phyloP scores from a whole-genome alignment of 2,888 invertebrate genomes.

The Patella ulyssiponensis region DNA sequence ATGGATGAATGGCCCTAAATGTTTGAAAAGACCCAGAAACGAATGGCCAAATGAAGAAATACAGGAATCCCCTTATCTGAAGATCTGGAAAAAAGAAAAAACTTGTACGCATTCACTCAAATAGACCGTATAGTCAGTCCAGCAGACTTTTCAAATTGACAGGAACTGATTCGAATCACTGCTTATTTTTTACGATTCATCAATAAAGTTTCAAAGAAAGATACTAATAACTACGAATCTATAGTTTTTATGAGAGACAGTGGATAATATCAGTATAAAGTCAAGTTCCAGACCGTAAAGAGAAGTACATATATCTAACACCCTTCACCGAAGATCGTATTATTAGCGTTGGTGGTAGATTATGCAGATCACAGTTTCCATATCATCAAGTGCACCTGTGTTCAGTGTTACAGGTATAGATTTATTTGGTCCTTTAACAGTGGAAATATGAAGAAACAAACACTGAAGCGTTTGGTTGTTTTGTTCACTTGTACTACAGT shows the following conservation, averaged over 20 bases:
- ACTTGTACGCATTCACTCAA: neutral
- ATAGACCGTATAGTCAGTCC: conserved; percentile 3
- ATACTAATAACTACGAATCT: neutral
- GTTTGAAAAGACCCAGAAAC: conserved; percentile 6
- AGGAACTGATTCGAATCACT: conserved; percentile 16
- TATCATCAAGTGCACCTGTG: too few species aligned
- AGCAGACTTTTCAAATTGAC: conserved; percentile 11
- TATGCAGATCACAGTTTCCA: too few species aligned
- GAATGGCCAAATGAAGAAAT: conserved; percentile 11
- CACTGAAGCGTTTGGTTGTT: conserved; percentile 15
- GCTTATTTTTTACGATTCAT: conserved; percentile 21
- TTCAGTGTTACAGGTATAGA: conserved; percentile 23
- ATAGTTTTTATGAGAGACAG: conserved; percentile 1
- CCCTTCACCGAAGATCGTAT: too few species aligned
- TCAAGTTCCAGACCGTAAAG: conserved; percentile 4
- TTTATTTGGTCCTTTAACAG: conserved; percentile 25
- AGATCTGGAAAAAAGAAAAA: conserved; percentile 5
- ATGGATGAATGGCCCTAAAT: too few species aligned
- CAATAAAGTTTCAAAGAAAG: neutral
- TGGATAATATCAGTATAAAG: conserved; percentile 16
- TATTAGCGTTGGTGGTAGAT: too few species aligned
- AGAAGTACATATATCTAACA: conserved; percentile 12
- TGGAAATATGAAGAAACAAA: conserved; percentile 12
- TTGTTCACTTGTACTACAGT: too few species aligned
- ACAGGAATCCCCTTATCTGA: neutral